Conservation (phyloP, 1,140 invertebrate genomes). For the Ostrea edulis region DNA sequence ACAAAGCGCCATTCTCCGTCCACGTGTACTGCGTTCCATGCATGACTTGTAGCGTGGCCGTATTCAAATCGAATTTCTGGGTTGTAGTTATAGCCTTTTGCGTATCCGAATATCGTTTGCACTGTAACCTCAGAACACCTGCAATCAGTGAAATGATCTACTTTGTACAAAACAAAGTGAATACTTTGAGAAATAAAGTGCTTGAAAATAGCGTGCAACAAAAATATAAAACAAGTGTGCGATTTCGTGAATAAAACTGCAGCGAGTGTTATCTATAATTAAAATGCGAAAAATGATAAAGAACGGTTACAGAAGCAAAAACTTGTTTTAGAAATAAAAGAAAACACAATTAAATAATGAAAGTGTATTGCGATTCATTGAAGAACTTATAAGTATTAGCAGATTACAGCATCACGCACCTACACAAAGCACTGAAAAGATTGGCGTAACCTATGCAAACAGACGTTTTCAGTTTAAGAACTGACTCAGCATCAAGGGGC, state of each 20-base stretch:
- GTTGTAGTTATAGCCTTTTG: slow-evolving; percentile 97
- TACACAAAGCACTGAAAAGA: slow-evolving; percentile 62
- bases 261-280: too few relatives aligned
- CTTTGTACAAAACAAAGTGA: neutral
- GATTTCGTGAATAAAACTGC: too few relatives aligned
- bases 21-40: slow-evolving; percentile 72
- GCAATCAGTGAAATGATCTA: slow-evolving; percentile 16
- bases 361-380: too few relatives aligned
- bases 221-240: too few relatives aligned
- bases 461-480: slow-evolving; percentile 47
- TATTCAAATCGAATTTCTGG: slow-evolving; percentile 95
- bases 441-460: slow-evolving; percentile 62
- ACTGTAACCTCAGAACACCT: slow-evolving; percentile 61
- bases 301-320: too few relatives aligned
- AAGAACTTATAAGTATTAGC: neutral
- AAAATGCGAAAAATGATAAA: too few relatives aligned
- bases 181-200: too few relatives aligned
- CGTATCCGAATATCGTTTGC: slow-evolving; percentile 86
- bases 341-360: too few relatives aligned
- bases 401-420: slow-evolving; percentile 45
- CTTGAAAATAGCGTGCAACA: too few relatives aligned
- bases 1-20: slow-evolving; percentile 70
- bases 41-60: slow-evolving; percentile 82
- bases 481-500: slow-evolving; percentile 48
- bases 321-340: too few relatives aligned